These are phyloP conservation scores for Donacobius atricapilla DNA, from an alignment of 2,113 vertebrate species.

Conservation along the genomic window DNA sequence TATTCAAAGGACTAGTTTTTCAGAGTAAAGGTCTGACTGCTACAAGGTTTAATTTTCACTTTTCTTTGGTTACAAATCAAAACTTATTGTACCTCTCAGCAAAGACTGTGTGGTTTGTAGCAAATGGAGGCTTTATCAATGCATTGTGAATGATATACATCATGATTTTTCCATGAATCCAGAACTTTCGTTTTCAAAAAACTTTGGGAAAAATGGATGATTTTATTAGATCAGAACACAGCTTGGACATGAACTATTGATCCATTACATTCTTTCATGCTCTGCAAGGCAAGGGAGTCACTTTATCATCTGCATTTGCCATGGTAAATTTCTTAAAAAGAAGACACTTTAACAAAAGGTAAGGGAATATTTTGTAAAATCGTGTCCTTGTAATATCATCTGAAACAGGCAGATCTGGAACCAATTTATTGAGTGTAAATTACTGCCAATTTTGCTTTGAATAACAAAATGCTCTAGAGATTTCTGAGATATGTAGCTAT, in stretches of 20 bases:
- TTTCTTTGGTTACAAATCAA: neutral
- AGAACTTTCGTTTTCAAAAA: neutral
- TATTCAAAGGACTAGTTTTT: neutral
- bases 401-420: constrained; percentile 36
- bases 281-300: neutral
- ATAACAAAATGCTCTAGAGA: constrained; percentile 44
- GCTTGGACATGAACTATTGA: neutral
- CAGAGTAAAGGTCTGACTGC: neutral
- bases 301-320: constrained; percentile 32
- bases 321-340: constrained; percentile 10
- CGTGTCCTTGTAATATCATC: constrained; percentile 6
- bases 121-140: neutral
- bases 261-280: neutral
- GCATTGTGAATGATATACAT: neutral
- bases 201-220: neutral
- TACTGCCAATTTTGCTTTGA: constrained; percentile 31
- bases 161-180: neutral
- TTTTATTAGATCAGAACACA: neutral
- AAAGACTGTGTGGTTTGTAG: neutral
- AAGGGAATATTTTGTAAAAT: constrained; percentile 19
- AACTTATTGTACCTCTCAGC: neutral
- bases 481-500: constrained; percentile 37
- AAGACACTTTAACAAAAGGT: constrained; percentile 17
- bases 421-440: constrained; percentile 49
- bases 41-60: neutral